These are phyloP conservation scores for Ctenicera cuprea DNA, from an alignment of 2,888 invertebrate species.

Conservation along the genomic window DNA sequence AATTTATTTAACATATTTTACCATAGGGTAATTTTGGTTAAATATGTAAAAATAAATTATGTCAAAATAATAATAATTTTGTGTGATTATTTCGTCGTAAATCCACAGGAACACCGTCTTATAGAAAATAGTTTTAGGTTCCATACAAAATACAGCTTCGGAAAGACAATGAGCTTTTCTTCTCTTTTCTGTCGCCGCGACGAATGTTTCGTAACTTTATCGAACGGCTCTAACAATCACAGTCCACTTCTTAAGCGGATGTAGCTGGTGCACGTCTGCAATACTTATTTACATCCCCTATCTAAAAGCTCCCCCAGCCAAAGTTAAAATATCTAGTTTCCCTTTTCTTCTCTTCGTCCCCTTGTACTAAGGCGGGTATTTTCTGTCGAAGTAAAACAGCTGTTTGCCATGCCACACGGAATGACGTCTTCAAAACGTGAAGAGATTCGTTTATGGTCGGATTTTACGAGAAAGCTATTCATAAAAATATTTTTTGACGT, in stretches of 20 bases:
- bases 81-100: no score
- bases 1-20: no score
- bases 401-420: constrained; percentile 35
- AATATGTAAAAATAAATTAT: no score
- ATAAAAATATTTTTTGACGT: constrained; percentile 25
- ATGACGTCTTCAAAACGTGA: constrained; percentile 26
- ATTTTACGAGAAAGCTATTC: constrained; percentile 19
- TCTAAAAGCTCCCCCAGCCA: constrained; percentile 26
- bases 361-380: background rate
- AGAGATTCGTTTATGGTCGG: constrained; percentile 37
- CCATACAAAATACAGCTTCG: no score
- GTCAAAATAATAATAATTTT: no score
- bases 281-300: constrained; percentile 27
- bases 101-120: no score
- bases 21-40: no score
- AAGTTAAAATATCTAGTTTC: constrained; percentile 38
- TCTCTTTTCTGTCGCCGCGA: no score
- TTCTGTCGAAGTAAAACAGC: constrained; percentile 32
- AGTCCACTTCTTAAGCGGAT: background rate
- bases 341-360: constrained; percentile 4
- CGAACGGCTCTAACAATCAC: background rate
- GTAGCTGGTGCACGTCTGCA: constrained; percentile 14
- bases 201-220: background rate
- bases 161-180: no score
- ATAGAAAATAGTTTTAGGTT: no score